These are phyloP conservation scores for Capreolus pygargus DNA, from an alignment of 2,113 vertebrate genomes.

Conservation along the genomic window DNA sequence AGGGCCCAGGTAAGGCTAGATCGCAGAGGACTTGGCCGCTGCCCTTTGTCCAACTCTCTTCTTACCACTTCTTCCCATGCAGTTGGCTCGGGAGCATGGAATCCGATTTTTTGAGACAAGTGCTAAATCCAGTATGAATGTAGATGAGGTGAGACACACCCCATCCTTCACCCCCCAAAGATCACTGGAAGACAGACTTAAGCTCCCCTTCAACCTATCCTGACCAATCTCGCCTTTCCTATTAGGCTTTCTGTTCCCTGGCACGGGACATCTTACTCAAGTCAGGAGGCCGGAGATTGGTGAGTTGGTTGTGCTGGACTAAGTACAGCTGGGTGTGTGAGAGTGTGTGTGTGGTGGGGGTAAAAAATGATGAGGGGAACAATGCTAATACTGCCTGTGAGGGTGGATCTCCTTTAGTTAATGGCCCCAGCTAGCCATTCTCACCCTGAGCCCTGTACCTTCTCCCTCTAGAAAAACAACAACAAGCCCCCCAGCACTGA, in stretches of 20 bases:
- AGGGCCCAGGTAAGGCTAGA: not conserved
- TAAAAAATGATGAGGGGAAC: not conserved
- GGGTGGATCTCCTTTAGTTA: not conserved
- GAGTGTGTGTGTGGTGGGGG: rapidly evolving
- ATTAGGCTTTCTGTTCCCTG: slow-evolving; percentile 88
- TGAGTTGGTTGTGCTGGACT: slow-evolving; percentile 74
- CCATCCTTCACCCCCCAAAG: not conserved
- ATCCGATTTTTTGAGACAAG: slow-evolving; percentile 97
- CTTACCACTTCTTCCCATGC: slow-evolving; percentile 23
- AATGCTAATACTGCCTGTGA: not conserved
- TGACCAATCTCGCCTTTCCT: not conserved
- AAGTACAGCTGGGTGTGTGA: not conserved
- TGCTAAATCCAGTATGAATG: slow-evolving; percentile 86
- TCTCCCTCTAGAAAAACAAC: slow-evolving; percentile 61
- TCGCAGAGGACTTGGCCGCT: not conserved
- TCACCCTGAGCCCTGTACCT: not conserved
- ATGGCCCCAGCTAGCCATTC: not conserved
- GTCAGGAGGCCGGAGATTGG: slow-evolving; percentile 84
- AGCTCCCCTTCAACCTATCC: not conserved
- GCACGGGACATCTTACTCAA: slow-evolving; percentile 91
- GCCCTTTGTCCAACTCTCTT: not conserved
- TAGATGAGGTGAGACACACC: slow-evolving; percentile 80
- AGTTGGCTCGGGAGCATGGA: slow-evolving; percentile 92
- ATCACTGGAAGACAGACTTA: not conserved
- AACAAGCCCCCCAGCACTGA: slow-evolving; percentile 65